A percentile compares a stretch with the other conserved stretches of the same genome.
Evolutionary conservation across 2,113 vertebrate genomes (phyloP).

Genomic region (Lonchura striata): DNA sequence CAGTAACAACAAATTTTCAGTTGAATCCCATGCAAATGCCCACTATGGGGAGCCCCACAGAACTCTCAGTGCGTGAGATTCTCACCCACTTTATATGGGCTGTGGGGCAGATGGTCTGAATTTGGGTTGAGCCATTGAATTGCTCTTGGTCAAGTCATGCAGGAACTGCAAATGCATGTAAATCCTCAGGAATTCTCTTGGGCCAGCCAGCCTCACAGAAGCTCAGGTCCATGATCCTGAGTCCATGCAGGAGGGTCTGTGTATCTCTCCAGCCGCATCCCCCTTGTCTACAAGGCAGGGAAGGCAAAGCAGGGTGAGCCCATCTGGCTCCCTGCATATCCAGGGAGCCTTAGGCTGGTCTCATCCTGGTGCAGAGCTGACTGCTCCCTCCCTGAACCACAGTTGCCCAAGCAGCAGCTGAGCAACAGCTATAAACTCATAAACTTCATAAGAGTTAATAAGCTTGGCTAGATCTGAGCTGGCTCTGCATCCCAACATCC

Average conservation of each 20-base stretch:
- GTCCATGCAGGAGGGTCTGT: background rate
- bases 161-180: background rate
- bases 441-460: background rate
- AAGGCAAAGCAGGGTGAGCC: background rate
- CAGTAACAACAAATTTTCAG: background rate
- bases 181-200: background rate
- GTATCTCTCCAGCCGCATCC: background rate
- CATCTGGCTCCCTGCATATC: rapidly evolving
- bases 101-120: background rate
- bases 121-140: rapidly evolving
- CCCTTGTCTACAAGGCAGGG: background rate
- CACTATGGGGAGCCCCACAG: rapidly evolving
- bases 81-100: background rate
- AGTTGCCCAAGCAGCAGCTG: background rate
- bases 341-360: background rate
- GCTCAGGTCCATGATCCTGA: rapidly evolving
- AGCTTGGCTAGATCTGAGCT: background rate
- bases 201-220: background rate
- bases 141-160: background rate
- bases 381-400: background rate
- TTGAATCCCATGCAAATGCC: background rate
- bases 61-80: background rate
- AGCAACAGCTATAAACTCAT: background rate
- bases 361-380: background rate
- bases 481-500: background rate